Conservation (phyloP, 2,888 invertebrate species). For the Plemyria rubiginata region DNA sequence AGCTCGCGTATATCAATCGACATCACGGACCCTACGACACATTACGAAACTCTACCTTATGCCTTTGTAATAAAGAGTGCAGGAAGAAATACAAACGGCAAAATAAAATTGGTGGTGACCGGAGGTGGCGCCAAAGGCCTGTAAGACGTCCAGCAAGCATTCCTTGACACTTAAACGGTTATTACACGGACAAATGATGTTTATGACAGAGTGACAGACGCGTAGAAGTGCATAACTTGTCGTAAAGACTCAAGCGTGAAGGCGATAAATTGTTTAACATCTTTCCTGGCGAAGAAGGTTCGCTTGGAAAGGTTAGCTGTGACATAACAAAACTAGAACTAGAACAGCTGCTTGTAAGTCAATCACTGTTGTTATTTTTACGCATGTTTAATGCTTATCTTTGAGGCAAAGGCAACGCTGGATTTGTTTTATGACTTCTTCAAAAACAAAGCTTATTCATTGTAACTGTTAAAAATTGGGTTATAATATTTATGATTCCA, state of each 20-base stretch:
- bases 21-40: conserved; percentile 31
- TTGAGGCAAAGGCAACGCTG: too few species aligned
- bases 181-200: conserved; percentile 53
- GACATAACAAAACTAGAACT: too few species aligned
- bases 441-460: too few species aligned
- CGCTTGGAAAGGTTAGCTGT: background rate
- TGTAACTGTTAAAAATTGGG: too few species aligned
- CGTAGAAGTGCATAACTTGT: conserved; percentile 39
- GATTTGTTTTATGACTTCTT: too few species aligned
- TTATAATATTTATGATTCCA: too few species aligned
- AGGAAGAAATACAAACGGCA: conserved; percentile 19
- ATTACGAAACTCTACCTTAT: conserved; percentile 29
- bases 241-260: conserved; percentile 36
- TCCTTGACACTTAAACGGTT: conserved; percentile 54
- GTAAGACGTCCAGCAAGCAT: conserved; percentile 58
- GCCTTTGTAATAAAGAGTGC: conserved; percentile 26
- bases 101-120: conserved; percentile 49
- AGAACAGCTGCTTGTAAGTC: too few species aligned
- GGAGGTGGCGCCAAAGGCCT: conserved; percentile 69
- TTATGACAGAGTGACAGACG: conserved; percentile 49
- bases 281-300: conserved; percentile 21
- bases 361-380: background rate
- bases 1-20: conserved; percentile 59
- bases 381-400: background rate
- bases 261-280: conserved; percentile 38